Percentiles rank a stretch among this genome's conserved stretches.
These are phyloP conservation scores for Linurgus olivaceus DNA, from an alignment of 2,797 vertebrate species.

Conservation along the genomic window DNA sequence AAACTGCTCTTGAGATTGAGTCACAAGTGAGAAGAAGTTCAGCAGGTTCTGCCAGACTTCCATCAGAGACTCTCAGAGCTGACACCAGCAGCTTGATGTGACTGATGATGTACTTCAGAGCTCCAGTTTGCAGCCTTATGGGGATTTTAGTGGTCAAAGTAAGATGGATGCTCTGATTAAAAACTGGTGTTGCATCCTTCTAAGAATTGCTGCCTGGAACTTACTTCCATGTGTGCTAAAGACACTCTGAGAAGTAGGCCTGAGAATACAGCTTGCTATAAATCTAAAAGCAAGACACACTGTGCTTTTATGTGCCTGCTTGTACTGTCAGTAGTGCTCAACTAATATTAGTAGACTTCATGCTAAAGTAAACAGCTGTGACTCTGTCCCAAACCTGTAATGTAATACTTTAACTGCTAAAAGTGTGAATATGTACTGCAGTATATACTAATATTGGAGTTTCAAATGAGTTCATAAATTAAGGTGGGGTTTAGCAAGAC, in stretches of 20 bases:
- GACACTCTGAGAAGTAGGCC: neutral
- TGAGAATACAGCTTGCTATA: neutral
- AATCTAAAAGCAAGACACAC: neutral
- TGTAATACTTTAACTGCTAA: neutral
- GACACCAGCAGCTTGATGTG: neutral
- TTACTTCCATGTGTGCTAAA: neutral
- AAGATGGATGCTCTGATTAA: neutral
- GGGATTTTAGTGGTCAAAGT: neutral
- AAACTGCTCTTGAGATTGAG: neutral
- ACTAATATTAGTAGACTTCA: neutral
- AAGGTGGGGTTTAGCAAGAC: neutral
- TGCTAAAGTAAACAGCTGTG: neutral
- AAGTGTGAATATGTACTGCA: neutral
- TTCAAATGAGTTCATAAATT: neutral
- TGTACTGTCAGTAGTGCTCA: neutral
- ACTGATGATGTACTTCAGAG: neutral
- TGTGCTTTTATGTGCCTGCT: neutral
- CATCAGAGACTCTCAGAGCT: neutral
- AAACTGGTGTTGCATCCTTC: neutral
- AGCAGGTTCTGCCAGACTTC: slow-evolving; percentile 14
- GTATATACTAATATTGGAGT: neutral
- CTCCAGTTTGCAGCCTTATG: neutral
- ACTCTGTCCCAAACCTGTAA: neutral
- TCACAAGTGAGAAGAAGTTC: slow-evolving; percentile 29
- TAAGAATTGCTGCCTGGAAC: neutral